Conservation (phyloP, 2,113 vertebrate species). For the Catharus bicknelli region DNA sequence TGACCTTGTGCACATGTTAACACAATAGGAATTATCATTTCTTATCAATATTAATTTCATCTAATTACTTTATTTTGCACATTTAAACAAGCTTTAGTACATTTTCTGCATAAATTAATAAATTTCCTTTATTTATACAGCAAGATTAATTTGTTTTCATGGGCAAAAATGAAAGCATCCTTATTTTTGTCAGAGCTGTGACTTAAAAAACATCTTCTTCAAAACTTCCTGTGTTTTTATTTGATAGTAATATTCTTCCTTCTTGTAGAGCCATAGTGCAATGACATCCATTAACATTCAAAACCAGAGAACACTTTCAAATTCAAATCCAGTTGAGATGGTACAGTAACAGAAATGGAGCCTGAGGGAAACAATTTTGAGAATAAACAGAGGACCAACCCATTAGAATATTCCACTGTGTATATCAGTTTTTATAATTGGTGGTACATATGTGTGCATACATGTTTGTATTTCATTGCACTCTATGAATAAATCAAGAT, state of each 20-base stretch:
- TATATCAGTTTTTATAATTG: slow-evolving; percentile 28
- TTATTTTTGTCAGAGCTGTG: slow-evolving; percentile 40
- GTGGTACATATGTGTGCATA: not conserved
- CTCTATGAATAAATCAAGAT: not conserved
- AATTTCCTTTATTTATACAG: slow-evolving; percentile 20
- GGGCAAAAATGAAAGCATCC: slow-evolving; percentile 22
- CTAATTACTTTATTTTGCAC: not conserved
- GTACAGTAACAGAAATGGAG: slow-evolving; percentile 20
- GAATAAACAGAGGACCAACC: slow-evolving; percentile 38
- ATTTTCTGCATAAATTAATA: slow-evolving; percentile 29
- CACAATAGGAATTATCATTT: slow-evolving; percentile 18
- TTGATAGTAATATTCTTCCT: slow-evolving; percentile 36
- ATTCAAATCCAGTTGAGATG: slow-evolving; percentile 58
- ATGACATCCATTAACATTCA: slow-evolving; percentile 62
- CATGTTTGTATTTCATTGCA: slow-evolving; percentile 11
- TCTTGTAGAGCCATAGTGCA: slow-evolving; percentile 42
- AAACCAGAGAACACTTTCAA: slow-evolving; percentile 58
- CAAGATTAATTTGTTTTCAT: slow-evolving; percentile 33
- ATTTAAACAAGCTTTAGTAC: slow-evolving; percentile 1
- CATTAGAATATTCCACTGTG: slow-evolving; percentile 21
- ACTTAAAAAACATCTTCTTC: slow-evolving; percentile 29
- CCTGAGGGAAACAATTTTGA: slow-evolving; percentile 33
- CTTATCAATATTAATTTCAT: slow-evolving; percentile 41
- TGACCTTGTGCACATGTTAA: slow-evolving; percentile 13
- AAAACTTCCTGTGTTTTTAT: slow-evolving; percentile 34